Conservation (phyloP, 2,888 invertebrate species). For the Hyles lineata region DNA sequence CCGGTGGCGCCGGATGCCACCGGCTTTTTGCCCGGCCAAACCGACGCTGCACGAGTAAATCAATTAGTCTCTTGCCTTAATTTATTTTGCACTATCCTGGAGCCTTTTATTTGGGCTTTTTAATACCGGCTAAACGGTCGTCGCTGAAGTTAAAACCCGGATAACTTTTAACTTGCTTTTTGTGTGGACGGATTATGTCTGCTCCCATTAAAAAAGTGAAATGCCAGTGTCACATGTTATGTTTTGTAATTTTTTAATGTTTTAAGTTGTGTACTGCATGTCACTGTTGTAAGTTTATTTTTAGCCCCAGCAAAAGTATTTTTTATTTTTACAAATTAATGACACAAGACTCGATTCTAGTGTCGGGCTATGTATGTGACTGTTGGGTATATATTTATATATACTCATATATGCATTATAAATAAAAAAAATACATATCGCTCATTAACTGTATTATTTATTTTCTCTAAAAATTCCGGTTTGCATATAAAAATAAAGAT, state of each 20-base stretch:
- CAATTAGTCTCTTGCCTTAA: constrained; percentile 30
- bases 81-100: constrained; percentile 31
- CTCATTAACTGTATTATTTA: neutral
- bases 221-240: no score
- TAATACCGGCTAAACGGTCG: constrained; percentile 11
- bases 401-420: no score
- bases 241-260: no score
- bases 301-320: neutral
- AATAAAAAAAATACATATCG: no score
- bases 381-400: no score
- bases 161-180: neutral
- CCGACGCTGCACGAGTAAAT: constrained; percentile 19
- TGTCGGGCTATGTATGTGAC: no score
- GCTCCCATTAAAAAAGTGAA: neutral
- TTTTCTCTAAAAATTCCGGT: neutral
- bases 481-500: neutral
- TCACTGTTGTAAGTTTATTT: no score
- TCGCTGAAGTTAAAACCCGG: neutral
- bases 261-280: no score
- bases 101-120: constrained; percentile 19
- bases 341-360: no score
- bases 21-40: constrained; percentile 26
- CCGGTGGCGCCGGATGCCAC: constrained; percentile 17
- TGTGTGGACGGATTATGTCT: neutral
- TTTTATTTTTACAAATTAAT: neutral